phyloP scores from a whole-genome alignment of 2,888 invertebrate species.

The Sminthurinus aureus region DNA sequence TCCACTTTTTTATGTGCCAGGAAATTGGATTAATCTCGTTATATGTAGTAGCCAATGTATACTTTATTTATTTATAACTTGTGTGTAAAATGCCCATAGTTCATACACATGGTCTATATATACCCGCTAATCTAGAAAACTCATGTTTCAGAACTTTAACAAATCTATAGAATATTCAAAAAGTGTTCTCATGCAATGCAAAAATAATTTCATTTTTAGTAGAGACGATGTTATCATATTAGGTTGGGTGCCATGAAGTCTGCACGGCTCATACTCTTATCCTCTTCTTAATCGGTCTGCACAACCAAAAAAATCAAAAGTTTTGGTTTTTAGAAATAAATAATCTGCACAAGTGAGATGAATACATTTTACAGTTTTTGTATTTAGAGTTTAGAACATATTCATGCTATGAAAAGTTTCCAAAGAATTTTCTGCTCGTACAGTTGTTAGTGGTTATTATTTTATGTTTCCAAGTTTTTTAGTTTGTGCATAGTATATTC shows the following conservation, averaged over 20 bases:
- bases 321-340: slow-evolving; percentile 1
- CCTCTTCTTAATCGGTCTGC: not conserved
- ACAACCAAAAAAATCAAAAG: not conserved
- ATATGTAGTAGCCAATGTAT: too few relatives aligned
- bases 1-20: slow-evolving; percentile 2
- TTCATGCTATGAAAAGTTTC: too few relatives aligned
- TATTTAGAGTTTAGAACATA: too few relatives aligned
- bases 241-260: slow-evolving; percentile 21
- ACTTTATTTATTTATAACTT: not conserved
- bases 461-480: too few relatives aligned
- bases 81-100: not conserved
- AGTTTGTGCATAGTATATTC: too few relatives aligned
- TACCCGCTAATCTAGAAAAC: not conserved
- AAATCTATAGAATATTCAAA: slow-evolving; percentile 18
- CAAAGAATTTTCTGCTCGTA: too few relatives aligned
- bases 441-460: too few relatives aligned
- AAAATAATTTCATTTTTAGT: slow-evolving; percentile 17
- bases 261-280: slow-evolving; percentile 16
- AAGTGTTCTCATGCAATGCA: slow-evolving; percentile 13
- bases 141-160: not conserved
- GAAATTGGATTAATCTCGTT: slow-evolving; percentile 1
- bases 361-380: too few relatives aligned
- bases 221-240: slow-evolving; percentile 24
- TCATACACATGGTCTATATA: not conserved
- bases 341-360: not conserved